A percentile compares a stretch with the other conserved stretches of the same genome.
Conservation (phyloP, 2,888 invertebrate species). For the Sussaba pulchella region DNA sequence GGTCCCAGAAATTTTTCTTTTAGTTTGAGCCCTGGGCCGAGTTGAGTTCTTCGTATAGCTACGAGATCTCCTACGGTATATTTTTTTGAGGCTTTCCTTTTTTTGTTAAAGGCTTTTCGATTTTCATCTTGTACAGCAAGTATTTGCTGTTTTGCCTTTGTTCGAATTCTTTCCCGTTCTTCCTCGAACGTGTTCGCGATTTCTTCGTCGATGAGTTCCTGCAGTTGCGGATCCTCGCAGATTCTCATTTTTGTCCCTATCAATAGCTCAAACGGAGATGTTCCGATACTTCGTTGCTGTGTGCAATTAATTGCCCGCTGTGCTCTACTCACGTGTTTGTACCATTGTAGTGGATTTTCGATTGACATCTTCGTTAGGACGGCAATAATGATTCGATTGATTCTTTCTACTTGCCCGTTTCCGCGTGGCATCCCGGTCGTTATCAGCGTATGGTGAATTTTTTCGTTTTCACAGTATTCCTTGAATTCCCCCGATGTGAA, state of each 20-base stretch:
- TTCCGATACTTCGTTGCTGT: constrained; percentile 50
- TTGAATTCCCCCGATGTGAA: constrained; percentile 64
- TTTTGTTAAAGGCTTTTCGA: constrained; percentile 42
- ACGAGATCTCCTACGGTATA: constrained; percentile 71
- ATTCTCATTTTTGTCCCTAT: constrained; percentile 42
- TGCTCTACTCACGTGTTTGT: constrained; percentile 14
- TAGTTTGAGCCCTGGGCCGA: constrained; percentile 76
- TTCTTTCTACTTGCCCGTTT: constrained; percentile 54
- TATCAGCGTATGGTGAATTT: constrained; percentile 67
- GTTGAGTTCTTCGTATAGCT: constrained; percentile 79
- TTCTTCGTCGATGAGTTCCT: constrained; percentile 67
- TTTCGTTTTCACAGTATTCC: constrained; percentile 50
- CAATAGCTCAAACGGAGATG: constrained; percentile 48
- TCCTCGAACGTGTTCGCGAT: constrained; percentile 10
- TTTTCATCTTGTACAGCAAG: constrained; percentile 60
- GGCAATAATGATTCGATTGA: constrained; percentile 42
- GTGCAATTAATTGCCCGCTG: constrained; percentile 55
- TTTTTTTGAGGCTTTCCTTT: constrained; percentile 52
- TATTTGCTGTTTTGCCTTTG: constrained; percentile 51
- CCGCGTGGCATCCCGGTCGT: constrained; percentile 74
- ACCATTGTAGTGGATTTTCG: constrained; percentile 38
- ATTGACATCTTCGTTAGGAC: constrained; percentile 36
- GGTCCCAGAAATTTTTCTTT: constrained; percentile 71
- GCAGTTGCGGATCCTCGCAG: constrained; percentile 47
- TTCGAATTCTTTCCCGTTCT: constrained; percentile 20